These are phyloP conservation scores for Mastomys coucha DNA, from an alignment of 2,113 vertebrate genomes.

Conservation along the genomic window DNA sequence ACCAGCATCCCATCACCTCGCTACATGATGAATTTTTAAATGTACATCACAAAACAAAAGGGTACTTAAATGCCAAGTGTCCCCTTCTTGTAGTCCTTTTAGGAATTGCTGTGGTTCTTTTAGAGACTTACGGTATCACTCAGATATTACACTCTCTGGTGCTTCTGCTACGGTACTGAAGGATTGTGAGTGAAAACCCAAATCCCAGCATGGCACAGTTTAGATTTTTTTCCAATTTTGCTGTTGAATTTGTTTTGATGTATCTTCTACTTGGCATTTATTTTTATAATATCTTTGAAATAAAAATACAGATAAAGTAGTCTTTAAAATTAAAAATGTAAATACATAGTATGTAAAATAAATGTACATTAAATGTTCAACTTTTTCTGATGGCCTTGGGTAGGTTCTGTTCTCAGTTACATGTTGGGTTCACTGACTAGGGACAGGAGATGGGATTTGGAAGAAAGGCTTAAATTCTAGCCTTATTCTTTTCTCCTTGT, in stretches of 20 bases:
- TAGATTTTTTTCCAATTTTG: not conserved
- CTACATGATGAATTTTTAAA: not conserved
- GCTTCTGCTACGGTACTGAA: no score
- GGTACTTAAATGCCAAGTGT: not conserved
- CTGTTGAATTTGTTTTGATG: constrained; percentile 20
- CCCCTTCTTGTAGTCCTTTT: constrained; percentile 4
- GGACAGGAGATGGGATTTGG: not conserved
- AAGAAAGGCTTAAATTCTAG: not conserved
- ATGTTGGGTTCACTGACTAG: not conserved
- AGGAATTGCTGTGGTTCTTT: constrained; percentile 27
- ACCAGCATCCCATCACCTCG: not conserved
- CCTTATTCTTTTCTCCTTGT: not conserved
- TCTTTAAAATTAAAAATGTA: constrained; percentile 40
- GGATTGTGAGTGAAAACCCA: not conserved
- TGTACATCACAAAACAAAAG: constrained; percentile 2
- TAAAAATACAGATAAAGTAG: not conserved
- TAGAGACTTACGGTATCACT: constrained; percentile 41
- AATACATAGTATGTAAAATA: not conserved
- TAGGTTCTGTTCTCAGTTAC: not conserved
- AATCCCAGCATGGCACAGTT: not conserved
- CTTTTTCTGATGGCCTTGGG: not conserved
- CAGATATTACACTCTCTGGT: not conserved
- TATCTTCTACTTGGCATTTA: not conserved
- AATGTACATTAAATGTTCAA: not conserved
- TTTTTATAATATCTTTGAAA: constrained; percentile 13